phyloP scores from a whole-genome alignment of 2,797 vertebrate genomes.

The Discoglossus pictus region DNA sequence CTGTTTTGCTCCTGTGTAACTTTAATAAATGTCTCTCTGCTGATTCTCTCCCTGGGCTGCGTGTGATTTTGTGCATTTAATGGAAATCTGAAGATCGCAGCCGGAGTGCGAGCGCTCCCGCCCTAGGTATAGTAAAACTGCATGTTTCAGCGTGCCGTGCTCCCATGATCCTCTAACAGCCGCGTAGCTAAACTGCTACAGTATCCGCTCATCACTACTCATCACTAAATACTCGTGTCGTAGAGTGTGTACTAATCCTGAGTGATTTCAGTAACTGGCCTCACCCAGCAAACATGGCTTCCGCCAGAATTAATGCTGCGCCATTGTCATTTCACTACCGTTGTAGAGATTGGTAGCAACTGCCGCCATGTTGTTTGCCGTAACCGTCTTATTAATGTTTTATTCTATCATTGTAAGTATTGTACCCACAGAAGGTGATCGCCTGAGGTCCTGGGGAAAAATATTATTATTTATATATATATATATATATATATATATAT shows the following conservation, averaged over 20 bases:
- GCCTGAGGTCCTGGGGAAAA: no score
- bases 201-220: neutral
- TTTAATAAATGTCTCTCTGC: slow-evolving; percentile 69
- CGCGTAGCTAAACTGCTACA: slow-evolving; percentile 13
- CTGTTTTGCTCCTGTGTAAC: slow-evolving; percentile 62
- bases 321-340: no score
- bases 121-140: slow-evolving; percentile 88
- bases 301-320: no score
- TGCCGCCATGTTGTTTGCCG: no score
- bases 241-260: neutral
- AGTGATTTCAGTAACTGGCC: no score
- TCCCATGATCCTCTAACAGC: slow-evolving; percentile 57
- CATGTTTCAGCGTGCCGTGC: slow-evolving; percentile 67
- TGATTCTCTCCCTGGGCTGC: slow-evolving; percentile 76
- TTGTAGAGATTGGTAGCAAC: no score
- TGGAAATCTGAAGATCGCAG: slow-evolving; percentile 91
- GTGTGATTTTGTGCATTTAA: slow-evolving; percentile 73
- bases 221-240: neutral
- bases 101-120: slow-evolving; percentile 91
- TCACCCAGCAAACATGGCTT: no score
- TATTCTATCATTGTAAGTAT: no score
- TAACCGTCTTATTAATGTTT: no score
- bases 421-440: no score
- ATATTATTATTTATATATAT: no score
- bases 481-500: no score